phyloP scores from a whole-genome alignment of 2,113 vertebrate genomes.

The Phrynosoma blainvillii region DNA sequence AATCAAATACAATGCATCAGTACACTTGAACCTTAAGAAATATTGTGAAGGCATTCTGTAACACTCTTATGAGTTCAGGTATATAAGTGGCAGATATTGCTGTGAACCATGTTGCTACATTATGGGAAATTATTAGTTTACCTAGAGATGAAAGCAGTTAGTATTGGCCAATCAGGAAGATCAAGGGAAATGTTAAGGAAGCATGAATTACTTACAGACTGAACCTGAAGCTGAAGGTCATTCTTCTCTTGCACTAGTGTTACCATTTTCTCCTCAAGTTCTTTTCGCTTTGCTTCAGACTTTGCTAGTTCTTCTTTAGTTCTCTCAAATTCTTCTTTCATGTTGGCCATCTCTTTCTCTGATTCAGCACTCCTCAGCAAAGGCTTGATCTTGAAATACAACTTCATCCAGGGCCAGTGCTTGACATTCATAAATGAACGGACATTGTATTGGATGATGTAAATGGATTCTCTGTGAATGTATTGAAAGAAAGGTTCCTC shows the following conservation, averaged over 20 bases:
- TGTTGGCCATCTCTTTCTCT: constrained; percentile 82
- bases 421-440: constrained; percentile 39
- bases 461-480: constrained; percentile 82
- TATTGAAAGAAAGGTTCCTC: constrained; percentile 6
- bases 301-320: constrained; percentile 81
- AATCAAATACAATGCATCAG: neutral
- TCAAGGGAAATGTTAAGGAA: neutral
- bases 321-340: constrained; percentile 85
- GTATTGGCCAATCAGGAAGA: neutral
- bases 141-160: neutral
- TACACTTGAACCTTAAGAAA: neutral
- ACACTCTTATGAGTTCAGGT: neutral
- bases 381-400: constrained; percentile 80
- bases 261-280: constrained; percentile 88
- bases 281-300: constrained; percentile 82
- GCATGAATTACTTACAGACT: constrained; percentile 67
- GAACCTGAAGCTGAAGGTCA: constrained; percentile 78
- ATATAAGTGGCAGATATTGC: neutral
- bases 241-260: constrained; percentile 84
- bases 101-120: neutral
- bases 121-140: neutral
- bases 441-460: constrained; percentile 89
- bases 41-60: neutral
- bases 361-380: constrained; percentile 87
- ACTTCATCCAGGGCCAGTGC: constrained; percentile 83